A percentile compares a stretch with the other conserved stretches of the same genome.
Evolutionary conservation across 2,797 vertebrate genomes (phyloP).

Genomic region (Enteromius mattozi): DNA sequence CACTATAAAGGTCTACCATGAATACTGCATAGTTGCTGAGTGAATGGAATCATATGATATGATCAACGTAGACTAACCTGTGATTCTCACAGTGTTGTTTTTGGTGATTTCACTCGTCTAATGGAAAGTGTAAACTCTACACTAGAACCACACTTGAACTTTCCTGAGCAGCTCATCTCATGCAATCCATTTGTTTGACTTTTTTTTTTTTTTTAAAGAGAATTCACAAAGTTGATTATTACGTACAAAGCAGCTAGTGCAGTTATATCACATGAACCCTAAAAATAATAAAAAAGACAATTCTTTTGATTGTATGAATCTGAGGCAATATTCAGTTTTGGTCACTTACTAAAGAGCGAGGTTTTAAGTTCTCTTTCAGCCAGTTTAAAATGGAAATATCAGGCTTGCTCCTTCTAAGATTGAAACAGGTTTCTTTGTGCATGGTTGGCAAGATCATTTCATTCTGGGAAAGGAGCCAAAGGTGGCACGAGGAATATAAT

Average conservation of each 20-base stretch:
- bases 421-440: slow-evolving; percentile 53
- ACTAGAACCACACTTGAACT: slow-evolving; percentile 70
- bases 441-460: slow-evolving; percentile 47
- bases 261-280: slow-evolving; percentile 51
- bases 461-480: slow-evolving; percentile 49
- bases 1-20: slow-evolving; percentile 69
- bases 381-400: slow-evolving; percentile 60
- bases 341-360: slow-evolving; percentile 62
- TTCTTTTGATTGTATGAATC: slow-evolving; percentile 56
- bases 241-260: slow-evolving; percentile 54
- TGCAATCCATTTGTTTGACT: slow-evolving; percentile 60
- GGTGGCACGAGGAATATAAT: slow-evolving; percentile 50
- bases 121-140: slow-evolving; percentile 80
- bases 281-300: slow-evolving; percentile 54
- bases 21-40: slow-evolving; percentile 86
- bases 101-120: slow-evolving; percentile 77
- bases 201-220: slow-evolving; percentile 53
- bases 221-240: slow-evolving; percentile 51
- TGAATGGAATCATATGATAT: slow-evolving; percentile 63
- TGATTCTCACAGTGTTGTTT: slow-evolving; percentile 67
- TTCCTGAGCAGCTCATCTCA: slow-evolving; percentile 79
- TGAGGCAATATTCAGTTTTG: slow-evolving; percentile 61
- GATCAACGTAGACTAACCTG: slow-evolving; percentile 66
- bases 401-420: slow-evolving; percentile 61
- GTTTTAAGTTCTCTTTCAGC: slow-evolving; percentile 56